phyloP scores from a whole-genome alignment of 2,113 vertebrate species.

The Rutilus rutilus region DNA sequence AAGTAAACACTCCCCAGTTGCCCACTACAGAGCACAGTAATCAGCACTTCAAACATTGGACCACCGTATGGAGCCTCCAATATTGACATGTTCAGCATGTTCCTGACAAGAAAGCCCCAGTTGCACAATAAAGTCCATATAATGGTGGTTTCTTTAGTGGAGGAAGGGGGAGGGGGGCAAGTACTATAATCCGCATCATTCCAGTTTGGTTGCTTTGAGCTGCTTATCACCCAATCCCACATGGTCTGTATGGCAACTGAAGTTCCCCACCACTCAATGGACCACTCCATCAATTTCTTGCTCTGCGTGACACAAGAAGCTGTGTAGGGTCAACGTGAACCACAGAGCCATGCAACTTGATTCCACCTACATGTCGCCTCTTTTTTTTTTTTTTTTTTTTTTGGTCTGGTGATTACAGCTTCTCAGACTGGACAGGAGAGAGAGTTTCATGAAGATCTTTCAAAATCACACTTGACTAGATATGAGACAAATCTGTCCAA shows the following conservation, averaged over 20 bases:
- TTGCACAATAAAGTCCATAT: constrained; percentile 40
- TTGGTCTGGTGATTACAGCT: neutral
- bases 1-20: constrained; percentile 12
- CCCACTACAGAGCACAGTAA: constrained; percentile 34
- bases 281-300: constrained; percentile 41
- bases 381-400: neutral
- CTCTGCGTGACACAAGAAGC: constrained; percentile 40
- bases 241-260: constrained; percentile 29
- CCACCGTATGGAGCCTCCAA: constrained; percentile 12
- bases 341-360: neutral
- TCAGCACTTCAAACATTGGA: constrained; percentile 41
- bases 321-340: constrained; percentile 11
- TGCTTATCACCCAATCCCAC: constrained; percentile 51
- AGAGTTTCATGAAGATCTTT: neutral
- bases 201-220: constrained; percentile 34
- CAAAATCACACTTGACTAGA: neutral
- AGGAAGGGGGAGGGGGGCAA: neutral
- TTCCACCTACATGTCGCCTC: neutral
- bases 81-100: constrained; percentile 39
- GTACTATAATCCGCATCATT: constrained; percentile 51
- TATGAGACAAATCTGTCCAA: constrained; percentile 2
- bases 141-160: constrained; percentile 18
- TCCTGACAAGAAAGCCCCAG: constrained; percentile 33
- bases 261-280: constrained; percentile 29
- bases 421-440: neutral